phyloP scores from a whole-genome alignment of 2,797 vertebrate species.

The Sciurus vulgaris region DNA sequence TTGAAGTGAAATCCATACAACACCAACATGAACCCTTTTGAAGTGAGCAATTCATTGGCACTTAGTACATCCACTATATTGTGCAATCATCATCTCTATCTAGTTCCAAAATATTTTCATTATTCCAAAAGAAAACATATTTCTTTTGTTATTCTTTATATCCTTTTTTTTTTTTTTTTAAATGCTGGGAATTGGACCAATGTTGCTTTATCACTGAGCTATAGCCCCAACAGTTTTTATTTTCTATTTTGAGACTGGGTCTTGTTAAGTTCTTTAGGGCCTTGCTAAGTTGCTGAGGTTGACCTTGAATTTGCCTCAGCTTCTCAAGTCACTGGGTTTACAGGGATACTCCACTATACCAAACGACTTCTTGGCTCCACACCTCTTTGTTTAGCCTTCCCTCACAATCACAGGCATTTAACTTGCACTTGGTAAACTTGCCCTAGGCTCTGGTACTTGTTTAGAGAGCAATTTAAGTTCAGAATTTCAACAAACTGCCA shows the following conservation, averaged over 20 bases:
- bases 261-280: too few species aligned
- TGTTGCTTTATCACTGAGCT: too few species aligned
- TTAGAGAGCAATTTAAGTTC: background rate
- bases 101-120: background rate
- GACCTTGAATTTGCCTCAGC: too few species aligned
- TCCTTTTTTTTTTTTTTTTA: background rate
- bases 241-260: too few species aligned
- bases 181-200: too few species aligned
- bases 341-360: background rate
- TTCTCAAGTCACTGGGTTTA: too few species aligned
- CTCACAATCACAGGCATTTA: background rate
- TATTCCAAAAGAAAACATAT: background rate
- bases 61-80: background rate
- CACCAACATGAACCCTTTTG: background rate
- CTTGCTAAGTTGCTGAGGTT: too few species aligned
- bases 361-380: background rate
- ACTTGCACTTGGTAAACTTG: background rate
- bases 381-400: background rate
- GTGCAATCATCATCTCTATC: background rate
- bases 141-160: background rate
- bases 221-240: too few species aligned
- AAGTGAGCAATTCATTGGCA: background rate
- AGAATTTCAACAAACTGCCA: background rate
- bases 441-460: background rate
- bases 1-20: background rate